These are phyloP conservation scores for Phrynocephalus vlangalii DNA, from an alignment of 2,797 vertebrate genomes.

Conservation along the genomic window DNA sequence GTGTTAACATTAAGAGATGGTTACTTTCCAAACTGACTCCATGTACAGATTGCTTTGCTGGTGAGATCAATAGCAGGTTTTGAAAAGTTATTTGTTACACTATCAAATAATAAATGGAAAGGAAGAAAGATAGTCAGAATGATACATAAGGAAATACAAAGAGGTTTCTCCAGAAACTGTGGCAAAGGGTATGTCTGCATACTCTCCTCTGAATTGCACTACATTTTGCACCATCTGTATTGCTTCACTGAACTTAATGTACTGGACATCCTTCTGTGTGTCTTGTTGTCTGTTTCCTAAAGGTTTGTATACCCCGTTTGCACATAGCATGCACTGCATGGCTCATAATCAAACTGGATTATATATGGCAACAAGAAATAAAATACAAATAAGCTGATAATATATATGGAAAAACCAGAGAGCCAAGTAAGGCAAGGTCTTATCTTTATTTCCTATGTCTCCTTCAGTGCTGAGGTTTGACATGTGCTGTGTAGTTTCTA, in stretches of 20 bases:
- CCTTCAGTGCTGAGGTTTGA: constrained; percentile 33
- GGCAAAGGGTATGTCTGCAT: neutral
- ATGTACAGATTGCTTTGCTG: neutral
- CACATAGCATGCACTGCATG: neutral
- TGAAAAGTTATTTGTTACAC: accelerated
- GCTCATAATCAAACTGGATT: neutral
- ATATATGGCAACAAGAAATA: constrained; percentile 6
- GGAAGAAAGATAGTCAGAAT: neutral
- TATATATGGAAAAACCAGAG: neutral
- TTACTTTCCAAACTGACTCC: neutral
- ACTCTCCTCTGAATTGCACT: neutral
- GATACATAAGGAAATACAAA: neutral
- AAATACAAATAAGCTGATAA: constrained; percentile 30
- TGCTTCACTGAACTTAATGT: neutral
- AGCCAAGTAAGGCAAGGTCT: constrained; percentile 4
- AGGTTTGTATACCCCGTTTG: neutral
- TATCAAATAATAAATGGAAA: neutral
- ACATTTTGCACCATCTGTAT: neutral
- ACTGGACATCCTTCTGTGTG: no score
- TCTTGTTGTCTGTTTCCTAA: neutral
- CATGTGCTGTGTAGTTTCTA: constrained; percentile 46
- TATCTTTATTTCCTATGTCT: constrained; percentile 43
- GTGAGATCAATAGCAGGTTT: neutral
- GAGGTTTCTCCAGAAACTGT: neutral
- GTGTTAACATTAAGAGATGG: neutral